Evolutionary conservation across 2,888 invertebrate species (phyloP).

Genomic region (Drosophila sordidapex): DNA sequence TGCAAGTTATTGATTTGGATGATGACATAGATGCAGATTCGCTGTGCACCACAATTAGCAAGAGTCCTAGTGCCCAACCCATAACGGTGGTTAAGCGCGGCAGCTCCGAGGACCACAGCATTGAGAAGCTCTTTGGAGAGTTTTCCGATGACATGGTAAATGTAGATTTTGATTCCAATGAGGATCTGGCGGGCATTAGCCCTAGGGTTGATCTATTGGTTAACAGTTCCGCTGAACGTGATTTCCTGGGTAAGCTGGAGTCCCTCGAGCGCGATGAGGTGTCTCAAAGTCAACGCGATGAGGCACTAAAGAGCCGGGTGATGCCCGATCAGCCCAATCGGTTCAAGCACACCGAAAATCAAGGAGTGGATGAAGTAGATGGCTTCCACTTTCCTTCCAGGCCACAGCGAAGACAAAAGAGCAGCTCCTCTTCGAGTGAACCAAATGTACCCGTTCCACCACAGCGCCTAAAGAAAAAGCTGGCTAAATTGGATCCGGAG

Average conservation of each 20-base stretch:
- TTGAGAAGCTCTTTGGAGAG: conserved; percentile 82
- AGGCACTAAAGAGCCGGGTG: background rate
- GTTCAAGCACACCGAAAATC: conserved; percentile 1
- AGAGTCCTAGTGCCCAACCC: conserved; percentile 79
- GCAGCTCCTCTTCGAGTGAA: conserved; percentile 82
- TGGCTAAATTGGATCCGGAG: conserved; percentile 77
- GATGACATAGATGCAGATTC: conserved; percentile 74
- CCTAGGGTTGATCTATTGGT: conserved; percentile 53
- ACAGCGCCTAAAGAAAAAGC: conserved; percentile 74
- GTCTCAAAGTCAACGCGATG: background rate
- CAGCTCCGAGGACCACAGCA: conserved; percentile 83
- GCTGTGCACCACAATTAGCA: conserved; percentile 79
- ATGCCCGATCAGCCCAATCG: background rate
- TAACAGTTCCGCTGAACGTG: conserved; percentile 54
- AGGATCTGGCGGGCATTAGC: conserved; percentile 81
- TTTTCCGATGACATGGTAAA: conserved; percentile 83
- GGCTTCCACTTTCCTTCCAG: conserved; percentile 76
- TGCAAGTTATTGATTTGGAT: conserved; percentile 12
- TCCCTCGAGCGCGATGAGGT: conserved; percentile 72
- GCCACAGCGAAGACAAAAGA: conserved; percentile 78
- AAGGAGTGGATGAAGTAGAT: conserved; percentile 48
- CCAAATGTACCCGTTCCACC: conserved; percentile 72
- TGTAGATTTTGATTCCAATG: conserved; percentile 84
- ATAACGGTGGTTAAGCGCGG: conserved; percentile 77
- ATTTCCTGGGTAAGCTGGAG: conserved; percentile 67